Conservation (phyloP, 2,113 vertebrate genomes). For the Ceyx margarethae region DNA sequence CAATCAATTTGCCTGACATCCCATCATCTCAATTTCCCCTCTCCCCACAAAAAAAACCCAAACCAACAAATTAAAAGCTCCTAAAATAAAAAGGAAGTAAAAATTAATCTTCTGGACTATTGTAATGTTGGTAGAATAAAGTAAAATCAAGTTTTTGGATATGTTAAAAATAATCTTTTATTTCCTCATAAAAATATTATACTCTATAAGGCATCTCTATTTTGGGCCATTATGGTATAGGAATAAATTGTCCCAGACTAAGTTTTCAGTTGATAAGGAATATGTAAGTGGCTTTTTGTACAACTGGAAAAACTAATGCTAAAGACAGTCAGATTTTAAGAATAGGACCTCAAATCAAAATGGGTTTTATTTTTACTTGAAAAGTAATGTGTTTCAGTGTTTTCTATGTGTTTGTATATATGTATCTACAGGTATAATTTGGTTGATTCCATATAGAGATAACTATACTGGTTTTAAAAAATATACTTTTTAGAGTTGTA, state of each 20-base stretch:
- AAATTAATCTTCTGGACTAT: neutral
- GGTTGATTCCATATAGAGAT: neutral
- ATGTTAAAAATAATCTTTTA: neutral
- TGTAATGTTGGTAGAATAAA: neutral
- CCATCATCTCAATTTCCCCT: neutral
- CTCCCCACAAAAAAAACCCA: rapidly evolving
- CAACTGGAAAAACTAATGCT: neutral
- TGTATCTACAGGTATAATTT: neutral
- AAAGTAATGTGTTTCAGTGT: neutral
- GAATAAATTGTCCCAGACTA: neutral
- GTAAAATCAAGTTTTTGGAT: neutral
- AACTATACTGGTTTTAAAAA: neutral
- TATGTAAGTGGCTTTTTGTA: neutral
- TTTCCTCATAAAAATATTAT: neutral
- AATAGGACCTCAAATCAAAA: neutral
- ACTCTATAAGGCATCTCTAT: neutral
- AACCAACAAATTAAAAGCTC: neutral
- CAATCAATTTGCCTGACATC: neutral
- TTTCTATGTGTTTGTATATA: neutral
- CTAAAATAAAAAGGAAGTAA: neutral
- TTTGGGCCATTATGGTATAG: neutral
- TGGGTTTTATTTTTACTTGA: neutral
- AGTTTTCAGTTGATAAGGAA: neutral
- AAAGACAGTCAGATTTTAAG: neutral
- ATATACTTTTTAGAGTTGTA: neutral